Percentiles rank a stretch among this genome's conserved stretches.
Evolutionary conservation across 2,888 invertebrate genomes (phyloP).

Genomic region (Holacanthella duospinosa): DNA sequence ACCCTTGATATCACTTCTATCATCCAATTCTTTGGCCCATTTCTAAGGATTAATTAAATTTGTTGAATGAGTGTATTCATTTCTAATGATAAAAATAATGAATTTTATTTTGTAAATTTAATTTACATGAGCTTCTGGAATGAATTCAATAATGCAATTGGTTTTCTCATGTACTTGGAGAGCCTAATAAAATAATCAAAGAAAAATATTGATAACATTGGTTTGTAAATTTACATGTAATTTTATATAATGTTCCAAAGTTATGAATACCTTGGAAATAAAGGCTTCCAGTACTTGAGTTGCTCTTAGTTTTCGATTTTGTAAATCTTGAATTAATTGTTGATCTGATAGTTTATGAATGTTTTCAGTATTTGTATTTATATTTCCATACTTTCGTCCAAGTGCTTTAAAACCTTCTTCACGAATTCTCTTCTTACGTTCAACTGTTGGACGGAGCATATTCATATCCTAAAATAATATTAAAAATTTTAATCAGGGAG

Average conservation of each 20-base stretch:
- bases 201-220: not conserved
- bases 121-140: constrained; percentile 18
- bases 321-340: constrained; percentile 20
- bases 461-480: not conserved
- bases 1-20: constrained; percentile 20
- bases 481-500: not conserved
- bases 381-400: constrained; percentile 10
- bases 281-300: constrained; percentile 25
- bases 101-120: not conserved
- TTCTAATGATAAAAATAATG: not conserved
- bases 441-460: constrained; percentile 8
- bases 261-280: constrained; percentile 24
- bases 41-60: constrained; percentile 13
- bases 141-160: constrained; percentile 19
- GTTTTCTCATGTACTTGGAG: constrained; percentile 8
- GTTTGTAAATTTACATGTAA: not conserved
- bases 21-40: constrained; percentile 29
- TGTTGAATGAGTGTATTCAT: not conserved
- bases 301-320: constrained; percentile 20
- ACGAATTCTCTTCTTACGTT: constrained; percentile 20
- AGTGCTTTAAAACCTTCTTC: constrained; percentile 19
- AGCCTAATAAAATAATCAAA: constrained; percentile 12
- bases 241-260: not conserved
- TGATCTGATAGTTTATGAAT: constrained; percentile 21
- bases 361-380: constrained; percentile 15